phyloP scores from a whole-genome alignment of 2,797 vertebrate genomes.

The Enteromius afrohamiltoni region DNA sequence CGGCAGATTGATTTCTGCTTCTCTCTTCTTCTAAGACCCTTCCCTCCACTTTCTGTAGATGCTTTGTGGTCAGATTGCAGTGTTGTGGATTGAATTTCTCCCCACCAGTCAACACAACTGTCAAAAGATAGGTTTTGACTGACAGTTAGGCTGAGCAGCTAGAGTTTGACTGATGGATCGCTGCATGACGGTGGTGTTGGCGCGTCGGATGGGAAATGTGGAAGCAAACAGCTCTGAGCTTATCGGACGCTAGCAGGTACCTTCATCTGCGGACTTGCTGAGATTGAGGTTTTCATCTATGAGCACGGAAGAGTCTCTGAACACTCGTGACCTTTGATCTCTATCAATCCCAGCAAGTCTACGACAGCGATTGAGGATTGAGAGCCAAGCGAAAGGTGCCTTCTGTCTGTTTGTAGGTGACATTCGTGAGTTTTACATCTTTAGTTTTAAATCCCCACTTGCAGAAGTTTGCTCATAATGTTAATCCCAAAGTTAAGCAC shows the following conservation, averaged over 20 bases:
- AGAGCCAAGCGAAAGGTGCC: constrained; percentile 25
- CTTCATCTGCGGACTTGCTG: constrained; percentile 68
- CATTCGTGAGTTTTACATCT: constrained; percentile 56
- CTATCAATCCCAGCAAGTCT: constrained; percentile 58
- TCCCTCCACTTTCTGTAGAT: constrained; percentile 69
- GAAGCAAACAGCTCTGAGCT: constrained; percentile 77
- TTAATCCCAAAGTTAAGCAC: constrained; percentile 42
- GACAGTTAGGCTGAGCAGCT: constrained; percentile 70
- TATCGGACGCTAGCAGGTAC: constrained; percentile 78
- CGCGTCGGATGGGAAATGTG: constrained; percentile 68
- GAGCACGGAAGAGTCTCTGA: constrained; percentile 50
- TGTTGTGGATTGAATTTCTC: constrained; percentile 76
- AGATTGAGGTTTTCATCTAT: constrained; percentile 59
- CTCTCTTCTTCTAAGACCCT: constrained; percentile 7
- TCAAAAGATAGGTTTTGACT: constrained; percentile 78
- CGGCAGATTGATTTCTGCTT: constrained; percentile 45
- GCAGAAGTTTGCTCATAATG: constrained; percentile 30
- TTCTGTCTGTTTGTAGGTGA: constrained; percentile 57
- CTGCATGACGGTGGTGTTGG: constrained; percentile 61
- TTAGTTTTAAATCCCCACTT: constrained; percentile 47
- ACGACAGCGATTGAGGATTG: constrained; percentile 39
- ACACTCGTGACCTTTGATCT: constrained; percentile 67
- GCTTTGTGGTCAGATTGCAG: constrained; percentile 67
- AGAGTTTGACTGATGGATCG: constrained; percentile 48
- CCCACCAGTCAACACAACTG: constrained; percentile 67